Evolutionary conservation across 2,113 vertebrate species (phyloP), one percentile per base, ranked within the genome.

Genomic region (Terrapene triunguis): DNA sequence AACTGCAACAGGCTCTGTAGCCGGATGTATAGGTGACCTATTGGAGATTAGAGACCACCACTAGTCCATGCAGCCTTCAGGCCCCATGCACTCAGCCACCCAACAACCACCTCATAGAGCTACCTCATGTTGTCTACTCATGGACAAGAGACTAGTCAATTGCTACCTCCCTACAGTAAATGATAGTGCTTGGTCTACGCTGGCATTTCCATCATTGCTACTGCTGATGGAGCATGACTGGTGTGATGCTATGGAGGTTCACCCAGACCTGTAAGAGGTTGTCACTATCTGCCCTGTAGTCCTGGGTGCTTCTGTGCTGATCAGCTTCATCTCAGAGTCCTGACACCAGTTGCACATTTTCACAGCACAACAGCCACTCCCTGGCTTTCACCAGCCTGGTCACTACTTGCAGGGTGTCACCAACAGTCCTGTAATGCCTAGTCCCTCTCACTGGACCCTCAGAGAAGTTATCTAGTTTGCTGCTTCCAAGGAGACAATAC

Each of bases 131-230:
- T 87, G 85, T 78, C 84, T 81, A 1, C 54, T 93, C 94, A 72
- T 80, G 35, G 22, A 13, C 0, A 0, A 55, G 82, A 48, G 59
- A 16, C 57, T 65, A 81, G 4, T 65, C 95, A 80, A 48, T 69
- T 92, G 19, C 13, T 47, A 11, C 74, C 50, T 22, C 6, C 1
- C 21, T n/a, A 2, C 2, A 1, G 0, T 0, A 35, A 42, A 47
- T 80, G 32, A 19, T 1, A n/a, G 76, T 35, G 84, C 65, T 87
- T 59, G 89, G 38, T 62, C 29, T 62, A 1, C 4, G 0, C 81
- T 84, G n/a, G 1, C 0, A 0, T 74, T 76, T 51, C 25, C 29
- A n/a, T 2, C 10, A 27, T 4, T 48, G 86, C 86, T 51, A 87
- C 65, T 80, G 72, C 78, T 90, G 55, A 85, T 89, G 48, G 3